Base-by-base conservation (phyloP, 2,113 vertebrate genomes). In the Rhadina sibilatrix region DNA sequence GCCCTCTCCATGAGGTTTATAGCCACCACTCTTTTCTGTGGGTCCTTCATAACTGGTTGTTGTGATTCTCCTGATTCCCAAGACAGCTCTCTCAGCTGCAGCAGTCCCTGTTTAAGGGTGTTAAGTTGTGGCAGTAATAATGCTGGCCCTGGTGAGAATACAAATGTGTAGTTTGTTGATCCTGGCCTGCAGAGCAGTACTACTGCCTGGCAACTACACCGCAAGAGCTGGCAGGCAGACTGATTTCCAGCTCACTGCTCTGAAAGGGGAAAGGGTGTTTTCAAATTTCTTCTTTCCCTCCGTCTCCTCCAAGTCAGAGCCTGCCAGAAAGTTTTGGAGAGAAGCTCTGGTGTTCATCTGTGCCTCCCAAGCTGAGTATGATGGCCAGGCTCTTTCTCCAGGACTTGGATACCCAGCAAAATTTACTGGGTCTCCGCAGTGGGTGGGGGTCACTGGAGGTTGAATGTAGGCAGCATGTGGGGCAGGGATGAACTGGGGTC, bases 91-190 rank as follows among this genome's bases (percentile, higher is more conserved):
- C 65, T 15, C 14, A 38, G 68, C 90, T 80, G 53, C 10, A 5
- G 84, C 72, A 79, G 77, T 90, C 83, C 79, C 84, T 66, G 65
- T 77, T 61, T 68, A 38, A 87, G 86, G 83, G 95, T 96, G 97
- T 97, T 97, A 97, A 97, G 95, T 95, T 97, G 96, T 90, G 92
- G 89, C 91, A 91, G 80, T 94, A 95, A 96, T 95, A 80, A 93
- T 74, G 83, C 84, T 93, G 91, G 93, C 91, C 95, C 91, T 96
- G 83, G 83, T 92, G 93, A 96, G 95, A 85, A 92, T 74, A 93
- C 83, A 94, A 93, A 96, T 83, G 91, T 90, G 92, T 35, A 87
- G 83, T 94, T 95, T 97, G 97, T 97, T 97, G 97, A 97, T 97
- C 90, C 96, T 97, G 97, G 96, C 95, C 88, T 81, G 93, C 87